Base-by-base conservation (phyloP, 2,113 vertebrate species). In the Gambusia affinis region DNA sequence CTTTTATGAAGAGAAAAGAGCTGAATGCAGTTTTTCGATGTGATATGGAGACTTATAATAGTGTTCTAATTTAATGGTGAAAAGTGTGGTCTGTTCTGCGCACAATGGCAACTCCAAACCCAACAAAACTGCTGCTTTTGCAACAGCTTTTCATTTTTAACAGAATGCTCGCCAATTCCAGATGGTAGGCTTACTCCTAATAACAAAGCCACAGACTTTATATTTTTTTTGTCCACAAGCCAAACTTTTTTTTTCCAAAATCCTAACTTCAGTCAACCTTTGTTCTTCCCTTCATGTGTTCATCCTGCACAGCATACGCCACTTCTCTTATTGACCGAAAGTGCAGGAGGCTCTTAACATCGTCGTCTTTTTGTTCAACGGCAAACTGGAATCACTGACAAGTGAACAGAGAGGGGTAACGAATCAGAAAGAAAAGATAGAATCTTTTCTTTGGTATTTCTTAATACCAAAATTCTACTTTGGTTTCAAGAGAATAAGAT, bases 321-420 rank as follows among this genome's bases (percentile, higher is more conserved):
- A 44, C 33, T 69, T 83, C n/a, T 86, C 30, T 82, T 64, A 72
- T 47, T 71, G 68, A 77, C 39, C 70, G 70, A 19, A n/a, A 63
- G 60, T 79, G 77, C 78, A 79, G 29, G 64, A 73, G 63, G 68
- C 15, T 70, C 73, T 73, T 80, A 39, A 39, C 19, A 7, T 76
- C 64, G 60, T 64, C 64, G 60, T 75, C 66, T 76, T 67, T 73
- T 78, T 71, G 70, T 76, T 72, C 67, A 78, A 83, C 83, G 65
- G 17, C 57, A 83, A 67, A 76, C 67, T 60, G 63, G 39, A 73
- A 77, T 73, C 29, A 30, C 19, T 77, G 42, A 76, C 71, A 37
- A 83, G 31, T 47, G 66, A 42, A 69, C 3, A 2, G 28, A 24
- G n/a, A 27, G 33, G 67, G 54, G 80, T 61, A 64, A 76, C 70